Conservation (phyloP, 2,113 vertebrate genomes). For the Pollachius pollachius region DNA sequence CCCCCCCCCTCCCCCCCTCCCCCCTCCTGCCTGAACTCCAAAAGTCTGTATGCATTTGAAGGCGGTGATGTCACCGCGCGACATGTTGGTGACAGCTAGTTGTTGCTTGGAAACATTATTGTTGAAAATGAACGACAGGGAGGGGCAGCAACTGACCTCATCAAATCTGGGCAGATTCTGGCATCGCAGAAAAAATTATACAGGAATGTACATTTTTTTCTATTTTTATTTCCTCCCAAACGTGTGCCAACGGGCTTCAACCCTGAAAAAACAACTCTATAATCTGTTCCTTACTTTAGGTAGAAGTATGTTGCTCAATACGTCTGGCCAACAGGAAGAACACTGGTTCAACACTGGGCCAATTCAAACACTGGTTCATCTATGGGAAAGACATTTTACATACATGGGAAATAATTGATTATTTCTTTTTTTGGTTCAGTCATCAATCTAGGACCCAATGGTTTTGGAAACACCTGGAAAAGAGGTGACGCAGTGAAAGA, state of each 20-base stretch:
- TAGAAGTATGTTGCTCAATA: constrained; percentile 6
- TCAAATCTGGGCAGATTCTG: constrained; percentile 34
- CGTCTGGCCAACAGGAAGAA: neutral
- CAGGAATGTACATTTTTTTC: constrained; percentile 48
- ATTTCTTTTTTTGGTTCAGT: no score
- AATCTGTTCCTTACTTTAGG: constrained; percentile 37
- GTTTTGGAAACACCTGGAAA: constrained; percentile 16
- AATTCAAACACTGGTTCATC: neutral
- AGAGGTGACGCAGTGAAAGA: no score
- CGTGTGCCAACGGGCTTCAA: constrained; percentile 43
- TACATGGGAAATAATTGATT: constrained; percentile 14
- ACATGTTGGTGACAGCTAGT: no score
- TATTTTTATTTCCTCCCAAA: constrained; percentile 37
- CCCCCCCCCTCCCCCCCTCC: neutral
- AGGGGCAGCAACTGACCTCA: constrained; percentile 8
- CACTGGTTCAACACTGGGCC: neutral
- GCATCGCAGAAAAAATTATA: no score
- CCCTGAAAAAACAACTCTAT: constrained; percentile 41
- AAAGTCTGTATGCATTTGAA: neutral
- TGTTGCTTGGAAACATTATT: no score
- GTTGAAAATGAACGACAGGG: no score
- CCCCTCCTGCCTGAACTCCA: neutral
- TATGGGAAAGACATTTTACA: constrained; percentile 7
- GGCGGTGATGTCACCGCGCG: no score
- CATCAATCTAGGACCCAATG: neutral